Evolutionary conservation across 2,888 invertebrate genomes (phyloP).

Genomic region (Parelbella ahira): DNA sequence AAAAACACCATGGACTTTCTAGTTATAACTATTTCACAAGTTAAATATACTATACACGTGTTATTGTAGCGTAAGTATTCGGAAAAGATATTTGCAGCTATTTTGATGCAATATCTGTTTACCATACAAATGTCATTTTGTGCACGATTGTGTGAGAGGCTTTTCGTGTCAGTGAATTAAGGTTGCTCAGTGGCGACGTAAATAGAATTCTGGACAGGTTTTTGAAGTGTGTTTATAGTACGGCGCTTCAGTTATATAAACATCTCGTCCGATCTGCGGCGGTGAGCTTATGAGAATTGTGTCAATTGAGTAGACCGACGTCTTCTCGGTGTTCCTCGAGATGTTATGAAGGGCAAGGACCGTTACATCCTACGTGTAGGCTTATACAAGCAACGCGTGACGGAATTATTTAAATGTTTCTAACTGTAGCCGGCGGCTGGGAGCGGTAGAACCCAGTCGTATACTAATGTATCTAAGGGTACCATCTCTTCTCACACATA

Average conservation of each 20-base stretch:
- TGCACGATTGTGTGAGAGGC: too few relatives aligned
- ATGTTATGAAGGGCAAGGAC: constrained; percentile 63
- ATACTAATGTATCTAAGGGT: background rate
- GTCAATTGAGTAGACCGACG: constrained; percentile 32
- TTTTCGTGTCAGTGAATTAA: too few relatives aligned
- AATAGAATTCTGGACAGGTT: constrained; percentile 29
- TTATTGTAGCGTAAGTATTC: too few relatives aligned
- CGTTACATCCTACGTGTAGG: constrained; percentile 54
- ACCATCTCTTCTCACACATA: too few relatives aligned
- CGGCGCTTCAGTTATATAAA: constrained; percentile 49
- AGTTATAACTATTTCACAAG: too few relatives aligned
- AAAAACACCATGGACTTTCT: too few relatives aligned
- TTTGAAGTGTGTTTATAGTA: constrained; percentile 40
- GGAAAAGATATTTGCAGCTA: too few relatives aligned
- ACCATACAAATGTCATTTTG: too few relatives aligned
- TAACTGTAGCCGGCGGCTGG: constrained; percentile 51
- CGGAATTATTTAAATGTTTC: constrained; percentile 68
- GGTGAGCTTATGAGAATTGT: constrained; percentile 42
- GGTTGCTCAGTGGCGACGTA: too few relatives aligned
- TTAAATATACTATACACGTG: too few relatives aligned
- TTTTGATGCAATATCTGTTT: too few relatives aligned
- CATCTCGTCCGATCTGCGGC: constrained; percentile 41
- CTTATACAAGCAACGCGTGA: constrained; percentile 52
- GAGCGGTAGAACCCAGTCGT: constrained; percentile 51
- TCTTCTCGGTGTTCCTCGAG: constrained; percentile 32